A percentile compares a stretch with the other conserved stretches of the same genome.
phyloP scores from a whole-genome alignment of 2,888 invertebrate species.

The Odontocerum albicorne region DNA sequence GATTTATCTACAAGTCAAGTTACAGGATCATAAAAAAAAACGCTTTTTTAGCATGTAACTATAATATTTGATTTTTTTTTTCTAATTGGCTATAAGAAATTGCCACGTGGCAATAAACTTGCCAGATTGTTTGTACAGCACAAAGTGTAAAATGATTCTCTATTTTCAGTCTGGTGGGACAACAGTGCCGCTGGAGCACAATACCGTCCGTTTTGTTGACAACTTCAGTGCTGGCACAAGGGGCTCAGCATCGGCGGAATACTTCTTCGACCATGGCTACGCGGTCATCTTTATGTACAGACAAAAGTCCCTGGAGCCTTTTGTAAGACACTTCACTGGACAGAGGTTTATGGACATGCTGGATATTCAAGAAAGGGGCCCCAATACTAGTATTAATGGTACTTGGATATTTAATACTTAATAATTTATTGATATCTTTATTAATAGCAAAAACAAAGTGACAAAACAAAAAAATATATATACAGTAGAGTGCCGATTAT shows the following conservation, averaged over 20 bases:
- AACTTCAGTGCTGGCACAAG: constrained; percentile 98
- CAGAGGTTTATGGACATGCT: constrained; percentile 81
- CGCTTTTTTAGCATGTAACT: no score
- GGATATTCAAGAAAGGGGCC: constrained; percentile 63
- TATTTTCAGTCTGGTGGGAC: constrained; percentile 90
- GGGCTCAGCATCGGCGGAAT: constrained; percentile 94
- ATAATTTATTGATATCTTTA: no score
- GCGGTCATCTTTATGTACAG: constrained; percentile 94
- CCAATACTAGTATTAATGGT: constrained; percentile 68
- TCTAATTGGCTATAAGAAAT: background rate
- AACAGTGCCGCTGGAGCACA: constrained; percentile 93
- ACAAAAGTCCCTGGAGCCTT: constrained; percentile 88
- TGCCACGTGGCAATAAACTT: no score
- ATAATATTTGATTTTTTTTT: no score
- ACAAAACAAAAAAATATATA: no score
- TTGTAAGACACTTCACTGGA: constrained; percentile 81
- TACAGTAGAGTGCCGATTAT: no score
- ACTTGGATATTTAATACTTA: no score
- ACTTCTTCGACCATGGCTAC: constrained; percentile 86
- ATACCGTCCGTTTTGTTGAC: constrained; percentile 97
- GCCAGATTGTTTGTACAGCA: constrained; percentile 2
- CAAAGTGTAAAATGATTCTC: no score
- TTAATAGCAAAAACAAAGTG: no score
- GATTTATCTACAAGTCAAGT: no score
- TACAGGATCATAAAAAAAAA: no score